These are phyloP conservation scores for Furcifer pardalis DNA, from an alignment of 2,797 vertebrate species.

Conservation along the genomic window DNA sequence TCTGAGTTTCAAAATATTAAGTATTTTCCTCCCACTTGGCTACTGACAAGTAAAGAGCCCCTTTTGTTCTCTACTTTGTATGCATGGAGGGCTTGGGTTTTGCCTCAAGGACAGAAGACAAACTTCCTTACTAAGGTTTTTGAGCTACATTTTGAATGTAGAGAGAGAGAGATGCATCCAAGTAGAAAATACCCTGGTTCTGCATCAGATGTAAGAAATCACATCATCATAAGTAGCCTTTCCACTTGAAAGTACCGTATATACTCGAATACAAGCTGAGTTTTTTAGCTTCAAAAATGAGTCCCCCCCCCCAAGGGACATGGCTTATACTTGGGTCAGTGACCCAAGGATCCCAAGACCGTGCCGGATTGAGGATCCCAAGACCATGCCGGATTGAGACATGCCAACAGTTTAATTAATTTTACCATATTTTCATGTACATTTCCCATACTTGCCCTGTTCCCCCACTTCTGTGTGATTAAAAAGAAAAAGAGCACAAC, in stretches of 20 bases:
- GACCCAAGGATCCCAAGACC: no score
- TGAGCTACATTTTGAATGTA: not conserved
- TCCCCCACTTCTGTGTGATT: not conserved
- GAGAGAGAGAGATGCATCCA: not conserved
- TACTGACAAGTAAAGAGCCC: not conserved
- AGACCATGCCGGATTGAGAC: no score
- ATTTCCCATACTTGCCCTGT: no score
- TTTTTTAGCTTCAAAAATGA: not conserved
- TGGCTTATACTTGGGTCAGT: no score
- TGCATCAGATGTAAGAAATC: not conserved
- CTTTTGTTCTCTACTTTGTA: constrained; percentile 17
- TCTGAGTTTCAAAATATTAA: not conserved
- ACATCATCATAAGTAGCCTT: not conserved
- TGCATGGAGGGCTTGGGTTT: not conserved
- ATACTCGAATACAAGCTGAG: no score
- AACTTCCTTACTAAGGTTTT: constrained; percentile 8
- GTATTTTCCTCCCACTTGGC: not conserved
- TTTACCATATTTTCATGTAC: no score
- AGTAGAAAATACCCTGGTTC: not conserved
- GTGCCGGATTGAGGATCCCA: no score
- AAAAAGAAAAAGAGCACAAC: not conserved
- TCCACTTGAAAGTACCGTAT: not conserved
- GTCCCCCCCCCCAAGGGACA: no score
- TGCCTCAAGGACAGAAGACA: not conserved
- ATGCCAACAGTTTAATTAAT: no score